Evolutionary conservation across 2,888 invertebrate species (phyloP).

Genomic region (Limnephilus rhombicus): DNA sequence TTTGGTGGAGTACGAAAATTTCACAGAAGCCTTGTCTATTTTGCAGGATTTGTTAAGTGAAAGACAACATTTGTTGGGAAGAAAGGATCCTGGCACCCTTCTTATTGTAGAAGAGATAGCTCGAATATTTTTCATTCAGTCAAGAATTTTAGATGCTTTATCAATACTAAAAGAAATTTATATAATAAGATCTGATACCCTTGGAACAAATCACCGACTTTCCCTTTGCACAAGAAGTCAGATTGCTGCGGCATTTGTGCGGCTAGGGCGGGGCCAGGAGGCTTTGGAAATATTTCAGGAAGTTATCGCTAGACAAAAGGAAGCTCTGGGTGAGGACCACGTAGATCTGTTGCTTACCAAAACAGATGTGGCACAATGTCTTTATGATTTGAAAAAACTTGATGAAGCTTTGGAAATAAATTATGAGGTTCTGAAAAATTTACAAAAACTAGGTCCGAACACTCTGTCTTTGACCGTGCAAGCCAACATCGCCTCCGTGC

Average conservation of each 20-base stretch:
- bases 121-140: conserved; percentile 12
- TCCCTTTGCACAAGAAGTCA: background rate
- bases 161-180: conserved; percentile 5
- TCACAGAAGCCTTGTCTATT: background rate
- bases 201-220: background rate
- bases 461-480: background rate
- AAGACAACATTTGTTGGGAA: conserved; percentile 11
- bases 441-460: background rate
- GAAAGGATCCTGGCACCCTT: conserved; percentile 22
- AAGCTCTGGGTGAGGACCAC: background rate
- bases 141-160: background rate
- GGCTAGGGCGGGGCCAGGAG: background rate
- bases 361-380: background rate
- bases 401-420: conserved; percentile 27
- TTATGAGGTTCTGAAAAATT: background rate
- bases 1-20: background rate
- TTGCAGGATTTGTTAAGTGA: background rate
- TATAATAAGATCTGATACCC: background rate
- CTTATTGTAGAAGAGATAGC: background rate
- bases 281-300: conserved; percentile 20
- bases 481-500: conserved; percentile 10
- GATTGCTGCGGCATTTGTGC: background rate
- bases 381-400: background rate
- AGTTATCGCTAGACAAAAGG: background rate
- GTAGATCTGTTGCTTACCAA: background rate